Conservation (phyloP, 1,140 invertebrate species). For the Trichomalopsis sarcophagae region DNA sequence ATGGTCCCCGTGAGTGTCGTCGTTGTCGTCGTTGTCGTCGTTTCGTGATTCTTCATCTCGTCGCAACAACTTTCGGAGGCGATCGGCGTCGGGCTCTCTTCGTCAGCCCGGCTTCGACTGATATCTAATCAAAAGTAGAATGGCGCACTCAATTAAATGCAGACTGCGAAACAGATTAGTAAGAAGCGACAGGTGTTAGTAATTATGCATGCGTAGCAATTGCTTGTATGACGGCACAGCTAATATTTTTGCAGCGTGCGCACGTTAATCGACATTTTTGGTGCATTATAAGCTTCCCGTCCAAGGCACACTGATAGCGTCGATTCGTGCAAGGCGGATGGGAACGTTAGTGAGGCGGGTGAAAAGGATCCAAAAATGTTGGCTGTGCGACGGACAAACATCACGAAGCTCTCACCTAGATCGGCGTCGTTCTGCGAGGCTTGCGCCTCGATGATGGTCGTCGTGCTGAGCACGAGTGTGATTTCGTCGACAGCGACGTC, state of each 20-base stretch:
- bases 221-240: constrained; percentile 6
- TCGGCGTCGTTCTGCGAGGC: constrained; percentile 1
- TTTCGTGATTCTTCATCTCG: constrained; percentile 43
- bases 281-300: not conserved
- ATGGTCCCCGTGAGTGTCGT: not conserved
- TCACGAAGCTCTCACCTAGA: constrained; percentile 18
- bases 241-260: constrained; percentile 3
- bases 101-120: constrained; percentile 47
- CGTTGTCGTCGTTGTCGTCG: not conserved
- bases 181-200: constrained; percentile 37
- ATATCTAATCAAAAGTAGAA: constrained; percentile 53
- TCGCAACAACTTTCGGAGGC: constrained; percentile 45
- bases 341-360: not conserved
- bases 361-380: constrained; percentile 1
- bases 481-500: constrained; percentile 16
- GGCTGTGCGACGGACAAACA: not conserved
- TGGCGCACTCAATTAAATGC: constrained; percentile 50
- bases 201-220: constrained; percentile 16
- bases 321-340: not conserved
- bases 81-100: constrained; percentile 34
- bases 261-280: not conserved
- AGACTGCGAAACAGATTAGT: constrained; percentile 51
- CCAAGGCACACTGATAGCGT: not conserved
- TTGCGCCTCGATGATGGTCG: constrained; percentile 32
- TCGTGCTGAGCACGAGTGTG: not conserved